Evolutionary conservation across 1,140 invertebrate species (phyloP), one percentile per base, ranked within the genome.

Genomic region (Araneus ventricosus): DNA sequence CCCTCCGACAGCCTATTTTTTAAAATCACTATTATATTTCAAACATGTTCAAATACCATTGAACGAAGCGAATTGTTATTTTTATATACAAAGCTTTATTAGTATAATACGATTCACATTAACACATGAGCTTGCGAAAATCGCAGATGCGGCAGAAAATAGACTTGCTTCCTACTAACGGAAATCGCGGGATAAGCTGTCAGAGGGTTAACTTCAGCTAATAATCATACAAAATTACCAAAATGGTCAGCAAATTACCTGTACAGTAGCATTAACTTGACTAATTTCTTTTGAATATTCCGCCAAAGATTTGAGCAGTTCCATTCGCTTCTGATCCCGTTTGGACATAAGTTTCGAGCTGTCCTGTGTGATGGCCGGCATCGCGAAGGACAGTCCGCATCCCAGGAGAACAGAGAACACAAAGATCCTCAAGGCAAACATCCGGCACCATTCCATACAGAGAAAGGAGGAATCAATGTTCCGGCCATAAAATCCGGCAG

Each of bases 381-480:
- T 79, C 52, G 57, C 30, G 57, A 63, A 45, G 87, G 61, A 70
- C 89, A 91, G 79, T 22, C 67, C 89, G 79, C 89, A 91, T 45
- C 89, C 70, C 37, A 91, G 80, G 20, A 91, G 79, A 79, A 91
- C 75, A 45, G n/a, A 20, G 24, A 52, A 91, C 75, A 85, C 57
- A 57, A 84, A 52, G n/a, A 57, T 41, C 89, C 79, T 84, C 57
- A 91, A 39, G 24, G 70, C 27, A 67, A 41, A 91, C 89, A 91
- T 91, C 80, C 80, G 80, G 89, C 89, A 91, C 89, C 89, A 91
- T 91, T 91, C 89, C 89, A 91, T 91, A 84, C 89, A 67, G 39
- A n/a, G 27, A 57, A 24, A 90, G 41, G 41, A 34, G 37, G 37
- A 30, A 90, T 52, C 70, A 84, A 61, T 39, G 79, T 27, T 89